Base-by-base conservation (phyloP, 2,797 vertebrate genomes). In the Serranus cabrilla region DNA sequence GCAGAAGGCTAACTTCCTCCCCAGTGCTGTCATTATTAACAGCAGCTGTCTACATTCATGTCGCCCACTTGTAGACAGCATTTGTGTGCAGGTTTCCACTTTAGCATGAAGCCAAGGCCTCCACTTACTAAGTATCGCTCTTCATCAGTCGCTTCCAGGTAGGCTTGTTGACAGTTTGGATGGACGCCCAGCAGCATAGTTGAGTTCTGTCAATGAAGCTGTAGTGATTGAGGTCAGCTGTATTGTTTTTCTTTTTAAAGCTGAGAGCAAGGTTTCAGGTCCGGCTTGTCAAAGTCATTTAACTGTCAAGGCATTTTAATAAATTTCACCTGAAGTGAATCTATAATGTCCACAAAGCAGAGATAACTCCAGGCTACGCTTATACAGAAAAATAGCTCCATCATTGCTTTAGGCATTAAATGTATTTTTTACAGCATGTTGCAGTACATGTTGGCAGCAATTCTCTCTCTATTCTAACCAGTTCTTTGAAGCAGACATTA, bases 251-350 rank as follows among this genome's bases (percentile, higher is more conserved):
- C 34, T 18, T 40, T 60, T 40, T 11, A 46, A 45, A 74, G 37
- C 67, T 5, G 2, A 42, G 14, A 83, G 71, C 58, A 51, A 52
- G 43, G 58, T 52, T 68, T 59, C 17, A 66, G 68, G 43, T 74
- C 27, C 21, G 39, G 21, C 52, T 46, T 72, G 71, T 78, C 70
- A 57, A 34, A 74, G 52, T 45, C 47, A 62, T 64, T 81, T 70
- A 61, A 57, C 59, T 59, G 31, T 23, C 18, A 43, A 77, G 40
- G 51, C 34, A 7, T 34, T 73, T 61, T 71, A 54, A 82, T 71
- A 42, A 72, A 80, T 75, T 17, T 9, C 65, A 59, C 68, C 71
- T 72, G 63, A 68, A 78, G 25, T 71, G 58, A 79, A 63, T 52
- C 27, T 62, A 54, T 57, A 72, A 68, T 66, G 70, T 70, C 69